Percentiles rank a stretch among this genome's conserved stretches.
These are phyloP conservation scores for Gastrophryne carolinensis DNA, from an alignment of 2,797 vertebrate genomes.

Conservation along the genomic window DNA sequence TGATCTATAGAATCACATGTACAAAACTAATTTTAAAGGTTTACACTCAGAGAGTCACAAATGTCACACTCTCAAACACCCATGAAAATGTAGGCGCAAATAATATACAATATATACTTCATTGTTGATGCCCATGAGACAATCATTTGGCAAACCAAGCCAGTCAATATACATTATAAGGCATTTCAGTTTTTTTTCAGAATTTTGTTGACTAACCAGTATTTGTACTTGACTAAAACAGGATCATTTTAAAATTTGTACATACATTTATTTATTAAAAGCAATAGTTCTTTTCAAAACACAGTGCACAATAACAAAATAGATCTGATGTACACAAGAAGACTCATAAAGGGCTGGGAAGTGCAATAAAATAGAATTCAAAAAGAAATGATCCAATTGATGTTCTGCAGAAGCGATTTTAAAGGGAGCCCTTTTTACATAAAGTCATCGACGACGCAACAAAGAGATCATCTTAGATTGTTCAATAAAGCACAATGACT, in stretches of 20 bases:
- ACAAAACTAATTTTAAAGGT: constrained; percentile 57
- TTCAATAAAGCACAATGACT: constrained; percentile 59
- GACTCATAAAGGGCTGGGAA: constrained; percentile 63
- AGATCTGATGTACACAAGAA: constrained; percentile 42
- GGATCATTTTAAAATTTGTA: constrained; percentile 26
- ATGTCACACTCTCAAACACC: constrained; percentile 58
- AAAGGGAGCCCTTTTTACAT: constrained; percentile 72
- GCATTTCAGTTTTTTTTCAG: constrained; percentile 60
- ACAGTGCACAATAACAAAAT: constrained; percentile 52
- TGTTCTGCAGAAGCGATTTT: constrained; percentile 54
- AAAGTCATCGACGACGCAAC: constrained; percentile 62
- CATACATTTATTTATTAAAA: constrained; percentile 55
- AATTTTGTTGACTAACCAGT: constrained; percentile 55
- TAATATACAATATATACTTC: constrained; percentile 31
- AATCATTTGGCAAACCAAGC: constrained; percentile 55
- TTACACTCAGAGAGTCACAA: constrained; percentile 60
- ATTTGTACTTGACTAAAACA: constrained; percentile 56
- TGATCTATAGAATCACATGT: constrained; percentile 58
- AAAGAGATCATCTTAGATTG: constrained; percentile 52
- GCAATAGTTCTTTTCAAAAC: constrained; percentile 52
- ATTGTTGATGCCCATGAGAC: constrained; percentile 43
- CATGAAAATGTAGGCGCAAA: constrained; percentile 51
- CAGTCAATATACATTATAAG: constrained; percentile 59
- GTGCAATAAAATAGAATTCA: constrained; percentile 59
- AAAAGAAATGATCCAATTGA: constrained; percentile 59